Base-by-base conservation (phyloP, 53 echinoderm and acorn worm genomes). In the Hippasteria phrygiana region DNA sequence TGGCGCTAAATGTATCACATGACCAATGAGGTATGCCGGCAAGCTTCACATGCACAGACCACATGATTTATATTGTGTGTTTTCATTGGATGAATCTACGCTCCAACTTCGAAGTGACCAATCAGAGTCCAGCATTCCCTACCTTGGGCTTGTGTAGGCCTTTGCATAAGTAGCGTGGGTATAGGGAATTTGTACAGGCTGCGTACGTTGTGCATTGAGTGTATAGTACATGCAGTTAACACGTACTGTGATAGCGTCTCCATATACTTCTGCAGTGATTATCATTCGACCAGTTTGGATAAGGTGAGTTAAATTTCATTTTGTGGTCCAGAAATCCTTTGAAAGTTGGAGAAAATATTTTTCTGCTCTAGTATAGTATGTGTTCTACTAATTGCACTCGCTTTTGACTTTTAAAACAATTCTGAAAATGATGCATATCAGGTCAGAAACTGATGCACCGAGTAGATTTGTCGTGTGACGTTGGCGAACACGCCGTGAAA, bases 81-180 rank as follows among this genome's bases (percentile, higher is more conserved):
- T 87, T 69, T 83, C 64, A 97, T 97, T 97, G 97, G 97, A 66
- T 84, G 77, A 93, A 93, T 63, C 91, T 88, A 90, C 71, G 92
- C 93, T 85, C 95, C 65, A 90, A 93, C 88, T 95, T 91, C 87
- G 72, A 89, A 89, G 75, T 90, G 89, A 84, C 97, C 97, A 97
- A 95, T 95, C 94, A 96, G 77, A 76, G 69, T 5, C 37, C 87
- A 90, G 88, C 74, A 93, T 88, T 66, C 43, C 62, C 55, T 91
- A 88, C 89, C 88, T 94, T 87, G 69, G 62, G 92, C 89, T 78
- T 72, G 56, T 90, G 87, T 71, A 74, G 77, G 33, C 77, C 87
- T 90, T 93, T 95, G 91, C 95, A 95, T 95, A 95, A 95, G 93
- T 95, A 95, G 95, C 95, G 95, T 95, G 95, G 95, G 95, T 72